Base-by-base conservation (phyloP, 2,113 vertebrate species). In the Bufo bufo region DNA sequence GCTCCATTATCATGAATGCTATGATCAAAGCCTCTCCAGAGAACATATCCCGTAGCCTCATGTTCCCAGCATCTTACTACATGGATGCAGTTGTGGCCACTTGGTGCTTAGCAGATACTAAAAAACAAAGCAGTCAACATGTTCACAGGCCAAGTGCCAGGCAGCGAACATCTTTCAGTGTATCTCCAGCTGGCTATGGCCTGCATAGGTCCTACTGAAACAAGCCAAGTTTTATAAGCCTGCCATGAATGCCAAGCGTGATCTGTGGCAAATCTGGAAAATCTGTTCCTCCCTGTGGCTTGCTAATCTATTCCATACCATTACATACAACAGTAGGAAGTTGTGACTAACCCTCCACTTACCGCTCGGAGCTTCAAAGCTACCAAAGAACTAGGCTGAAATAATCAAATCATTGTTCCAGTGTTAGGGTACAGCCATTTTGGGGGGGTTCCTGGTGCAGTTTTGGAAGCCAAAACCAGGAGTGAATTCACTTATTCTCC, bases 191-290 rank as follows among this genome's bases (percentile, higher is more conserved):
- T 88, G 86, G 86, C 65, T 43, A 61, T 61, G 69, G 43, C 20
- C 43, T 82, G 86, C 79, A 87, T 54, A 87, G 63, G 50, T 33
- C 63, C 77, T 87, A 87, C 71, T 74, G 65, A 58, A 58, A 82
- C 69, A 49, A 45, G 16, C 14, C 80, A 45, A 13, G 56, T 63
- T 80, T 81, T 69, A 66, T 58, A 58, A 4, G 50, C 58, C 45
- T 50, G 14, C 5, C 58, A 72, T 72, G 3, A 71, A 63, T 75
- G 47, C 45, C 72, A 45, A 82, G 66, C 52, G 49, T 43, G 54
- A 11, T 74, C 13, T 82, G 50, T 66, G 11, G 71, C 33, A 75
- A 58, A 61, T n/a, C 33, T 85, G 52, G 66, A 84, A 84, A 72
- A 56, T 72, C 49, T 77, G 45, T 12, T 54, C 16, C 72, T 4